These are phyloP conservation scores for Benthosema pterotum DNA, from an alignment of 2,797 vertebrate genomes.

Conservation along the genomic window DNA sequence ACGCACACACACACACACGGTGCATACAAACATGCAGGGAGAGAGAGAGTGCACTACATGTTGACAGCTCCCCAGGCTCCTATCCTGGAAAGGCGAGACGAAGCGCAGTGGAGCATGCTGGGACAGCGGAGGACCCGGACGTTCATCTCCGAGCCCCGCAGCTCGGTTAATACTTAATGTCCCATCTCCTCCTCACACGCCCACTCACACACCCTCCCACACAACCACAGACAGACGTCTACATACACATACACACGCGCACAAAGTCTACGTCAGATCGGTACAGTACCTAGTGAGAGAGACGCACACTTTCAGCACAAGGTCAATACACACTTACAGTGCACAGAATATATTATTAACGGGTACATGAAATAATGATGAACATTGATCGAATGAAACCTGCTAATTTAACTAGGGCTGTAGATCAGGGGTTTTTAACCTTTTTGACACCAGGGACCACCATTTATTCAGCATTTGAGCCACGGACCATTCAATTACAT, in stretches of 20 bases:
- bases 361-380: conserved; percentile 81
- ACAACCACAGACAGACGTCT: conserved; percentile 10
- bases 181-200: conserved; percentile 14
- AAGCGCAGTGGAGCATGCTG: conserved; percentile 70
- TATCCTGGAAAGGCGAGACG: conserved; percentile 77
- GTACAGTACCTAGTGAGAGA: conserved; percentile 6
- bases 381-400: conserved; percentile 84
- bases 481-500: too few relatives aligned
- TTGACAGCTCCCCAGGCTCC: conserved; percentile 79
- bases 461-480: too few relatives aligned
- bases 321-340: conserved; percentile 41
- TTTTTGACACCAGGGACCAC: conserved; percentile 37
- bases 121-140: conserved; percentile 70
- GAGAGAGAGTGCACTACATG: conserved; percentile 44
- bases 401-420: conserved; percentile 80
- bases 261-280: background rate
- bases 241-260: conserved; percentile 7
- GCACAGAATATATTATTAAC: conserved; percentile 72
- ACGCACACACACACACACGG: conserved; percentile 2
- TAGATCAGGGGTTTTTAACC: too few relatives aligned
- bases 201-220: conserved; percentile 28
- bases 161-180: conserved; percentile 79
- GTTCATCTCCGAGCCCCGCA: conserved; percentile 67
- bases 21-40: conserved; percentile 18
- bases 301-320: conserved; percentile 23